phyloP scores from a whole-genome alignment of 2,113 vertebrate species.

The Callaeas wilsoni region DNA sequence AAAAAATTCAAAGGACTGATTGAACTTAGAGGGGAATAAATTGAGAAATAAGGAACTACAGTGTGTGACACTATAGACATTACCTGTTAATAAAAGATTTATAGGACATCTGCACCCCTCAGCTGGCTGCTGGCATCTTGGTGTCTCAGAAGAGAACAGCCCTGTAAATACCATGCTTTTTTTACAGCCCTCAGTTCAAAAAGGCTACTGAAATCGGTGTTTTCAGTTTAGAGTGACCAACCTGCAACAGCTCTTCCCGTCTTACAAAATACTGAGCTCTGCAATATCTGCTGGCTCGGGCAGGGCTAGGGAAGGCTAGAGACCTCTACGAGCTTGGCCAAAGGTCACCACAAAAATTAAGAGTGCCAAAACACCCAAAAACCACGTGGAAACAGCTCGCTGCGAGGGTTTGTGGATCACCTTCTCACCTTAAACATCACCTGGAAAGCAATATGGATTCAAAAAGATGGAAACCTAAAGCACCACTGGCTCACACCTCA shows the following conservation, averaged over 20 bases:
- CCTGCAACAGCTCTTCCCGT: background rate
- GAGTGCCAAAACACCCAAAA: background rate
- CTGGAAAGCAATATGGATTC: background rate
- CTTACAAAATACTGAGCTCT: background rate
- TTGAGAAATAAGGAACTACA: background rate
- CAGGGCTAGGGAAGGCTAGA: background rate
- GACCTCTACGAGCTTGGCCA: background rate
- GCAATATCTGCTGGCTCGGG: background rate
- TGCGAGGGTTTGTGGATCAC: background rate
- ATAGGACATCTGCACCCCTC: background rate
- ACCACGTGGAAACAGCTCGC: background rate
- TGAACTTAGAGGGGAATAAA: background rate
- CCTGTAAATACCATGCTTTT: background rate
- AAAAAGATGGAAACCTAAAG: background rate
- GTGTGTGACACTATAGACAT: background rate
- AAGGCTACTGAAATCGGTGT: background rate
- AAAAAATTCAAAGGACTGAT: background rate
- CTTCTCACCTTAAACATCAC: background rate
- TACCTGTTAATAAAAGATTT: background rate
- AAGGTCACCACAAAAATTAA: background rate
- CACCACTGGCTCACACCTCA: background rate
- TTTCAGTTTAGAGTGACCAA: background rate
- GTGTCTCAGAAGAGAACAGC: background rate
- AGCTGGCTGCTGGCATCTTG: background rate
- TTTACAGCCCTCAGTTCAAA: background rate